phyloP scores from a whole-genome alignment of 2,888 invertebrate genomes.

The Cremastinae sp. region DNA sequence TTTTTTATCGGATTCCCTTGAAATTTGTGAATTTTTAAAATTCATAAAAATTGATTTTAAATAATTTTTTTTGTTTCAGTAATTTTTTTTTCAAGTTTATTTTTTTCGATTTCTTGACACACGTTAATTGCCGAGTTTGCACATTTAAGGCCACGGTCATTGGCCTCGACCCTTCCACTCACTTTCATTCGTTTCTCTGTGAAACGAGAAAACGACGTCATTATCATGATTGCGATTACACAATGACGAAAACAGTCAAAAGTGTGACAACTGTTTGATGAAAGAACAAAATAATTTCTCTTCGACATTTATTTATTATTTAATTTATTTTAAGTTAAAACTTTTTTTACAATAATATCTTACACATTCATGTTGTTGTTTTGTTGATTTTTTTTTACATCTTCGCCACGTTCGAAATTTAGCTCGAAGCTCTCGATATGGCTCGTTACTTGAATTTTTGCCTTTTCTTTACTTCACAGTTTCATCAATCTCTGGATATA shows the following conservation, averaged over 20 bases:
- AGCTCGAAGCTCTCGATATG: slow-evolving; percentile 31
- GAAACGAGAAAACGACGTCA: slow-evolving; percentile 2
- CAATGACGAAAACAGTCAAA: neutral
- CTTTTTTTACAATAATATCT: slow-evolving; percentile 80
- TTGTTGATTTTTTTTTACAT: slow-evolving; percentile 66
- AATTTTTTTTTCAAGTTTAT: no score
- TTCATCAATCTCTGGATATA: slow-evolving; percentile 47
- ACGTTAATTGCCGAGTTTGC: neutral
- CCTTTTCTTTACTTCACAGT: slow-evolving; percentile 50
- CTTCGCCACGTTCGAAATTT: slow-evolving; percentile 64
- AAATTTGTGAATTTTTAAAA: no score
- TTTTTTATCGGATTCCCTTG: no score
- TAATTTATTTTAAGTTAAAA: slow-evolving; percentile 81
- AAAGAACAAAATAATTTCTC: slow-evolving; percentile 6
- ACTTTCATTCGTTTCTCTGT: slow-evolving; percentile 5
- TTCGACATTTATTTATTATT: slow-evolving; percentile 75
- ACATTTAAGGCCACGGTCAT: slow-evolving; percentile 1
- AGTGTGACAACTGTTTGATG: neutral
- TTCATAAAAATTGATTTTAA: no score
- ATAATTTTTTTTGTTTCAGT: no score
- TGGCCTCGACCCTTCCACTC: neutral
- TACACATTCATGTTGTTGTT: slow-evolving; percentile 74
- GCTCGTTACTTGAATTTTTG: slow-evolving; percentile 33
- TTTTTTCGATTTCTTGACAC: no score
- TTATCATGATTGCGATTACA: slow-evolving; percentile 10